Conservation (phyloP, 2,113 vertebrate species). For the Pogona vitticeps region DNA sequence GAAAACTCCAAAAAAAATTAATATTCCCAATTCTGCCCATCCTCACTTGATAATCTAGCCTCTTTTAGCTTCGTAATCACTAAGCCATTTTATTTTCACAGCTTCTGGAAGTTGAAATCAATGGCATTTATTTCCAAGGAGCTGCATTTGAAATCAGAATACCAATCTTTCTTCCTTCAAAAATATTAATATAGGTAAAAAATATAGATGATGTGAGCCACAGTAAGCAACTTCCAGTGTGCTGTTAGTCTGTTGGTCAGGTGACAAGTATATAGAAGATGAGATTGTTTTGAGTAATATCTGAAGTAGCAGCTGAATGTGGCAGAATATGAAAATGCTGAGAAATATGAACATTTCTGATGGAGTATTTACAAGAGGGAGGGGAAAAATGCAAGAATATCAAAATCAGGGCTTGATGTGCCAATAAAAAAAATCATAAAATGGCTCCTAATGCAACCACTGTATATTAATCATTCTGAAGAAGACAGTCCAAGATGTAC, state of each 20-base stretch:
- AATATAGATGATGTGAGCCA: constrained; percentile 18
- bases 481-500: not conserved
- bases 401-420: constrained; percentile 40
- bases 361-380: constrained; percentile 35
- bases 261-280: constrained; percentile 39
- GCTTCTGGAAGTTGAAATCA: constrained; percentile 1
- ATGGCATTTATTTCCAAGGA: constrained; percentile 27
- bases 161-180: constrained; percentile 16
- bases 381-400: constrained; percentile 43
- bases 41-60: not conserved
- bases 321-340: constrained; percentile 4
- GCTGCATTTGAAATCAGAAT: constrained; percentile 29
- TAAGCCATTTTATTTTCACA: constrained; percentile 3
- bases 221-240: constrained; percentile 9
- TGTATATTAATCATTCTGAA: constrained; percentile 40
- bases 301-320: constrained; percentile 34
- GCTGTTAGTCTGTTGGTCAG: constrained; percentile 33
- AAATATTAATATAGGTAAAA: constrained; percentile 32
- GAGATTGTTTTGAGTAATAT: constrained; percentile 19
- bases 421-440: constrained; percentile 21
- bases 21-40: not conserved
- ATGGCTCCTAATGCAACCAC: not conserved
- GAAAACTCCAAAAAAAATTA: constrained; percentile 22
- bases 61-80: constrained; percentile 6
- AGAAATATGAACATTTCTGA: constrained; percentile 6